Evolutionary conservation across 2,797 vertebrate species (phyloP), one percentile per base, ranked within the genome.

Genomic region (Alectoris magna): DNA sequence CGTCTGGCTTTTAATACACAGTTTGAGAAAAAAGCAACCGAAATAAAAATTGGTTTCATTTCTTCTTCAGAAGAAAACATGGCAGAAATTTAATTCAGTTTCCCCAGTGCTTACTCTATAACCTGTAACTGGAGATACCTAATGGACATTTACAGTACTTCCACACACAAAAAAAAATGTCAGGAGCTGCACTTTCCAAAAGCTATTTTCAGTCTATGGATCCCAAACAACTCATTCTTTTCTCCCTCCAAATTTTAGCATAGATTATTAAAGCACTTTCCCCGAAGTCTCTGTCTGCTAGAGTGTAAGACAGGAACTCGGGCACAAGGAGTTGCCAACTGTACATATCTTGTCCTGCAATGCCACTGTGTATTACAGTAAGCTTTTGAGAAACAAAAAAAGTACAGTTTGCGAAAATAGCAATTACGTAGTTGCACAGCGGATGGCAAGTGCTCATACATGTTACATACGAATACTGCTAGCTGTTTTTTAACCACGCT

Each of bases 241-340:
- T n/a, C 10, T 0, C 14, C 9, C 24, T 34, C 21, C 9, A 64
- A 69, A 85, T 69, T 11, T 66, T 71, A 80, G 87, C 26, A 15
- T 49, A 83, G 75, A 71, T 89, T 91, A 89, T 64, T 41, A 46
- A 79, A 92, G 53, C 9, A 27, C 63, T 74, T 91, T 78, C 36
- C 46, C 31, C 3, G 26, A 56, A 76, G 48, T 18, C 27, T 73
- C 26, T 59, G 29, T 85, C 70, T 67, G 60, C 51, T 75, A 66
- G 38, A 85, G 29, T 18, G 59, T 78, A 90, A 91, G 83, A 71
- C 6, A 62, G 27, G 78, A 75, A 49, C 34, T 39, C 29, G 58
- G 0, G 1, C 39, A 59, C 31, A n/a, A 26, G 56, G 55, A 84
- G 43, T 34, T 49, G 41, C 63, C 71, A 84, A 29, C 29, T 22